Evolutionary conservation across 2,113 vertebrate genomes (phyloP).

Genomic region (Poeciliopsis occidentalis): DNA sequence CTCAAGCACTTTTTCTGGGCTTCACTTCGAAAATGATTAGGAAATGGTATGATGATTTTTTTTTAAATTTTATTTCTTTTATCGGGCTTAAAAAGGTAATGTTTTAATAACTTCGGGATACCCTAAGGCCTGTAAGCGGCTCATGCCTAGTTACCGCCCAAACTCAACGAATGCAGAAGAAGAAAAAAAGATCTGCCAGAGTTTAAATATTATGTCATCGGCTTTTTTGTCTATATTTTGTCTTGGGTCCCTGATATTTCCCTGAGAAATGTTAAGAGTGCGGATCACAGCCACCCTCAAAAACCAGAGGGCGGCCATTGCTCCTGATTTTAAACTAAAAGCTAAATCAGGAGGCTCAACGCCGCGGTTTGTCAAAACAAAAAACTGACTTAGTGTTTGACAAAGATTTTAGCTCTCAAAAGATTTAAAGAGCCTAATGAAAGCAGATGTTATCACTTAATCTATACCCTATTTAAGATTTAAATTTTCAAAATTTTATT

Average conservation of each 20-base stretch:
- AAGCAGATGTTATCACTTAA: conserved; percentile 51
- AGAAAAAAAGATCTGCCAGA: conserved; percentile 41
- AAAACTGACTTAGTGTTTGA: conserved; percentile 67
- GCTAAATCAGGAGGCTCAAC: conserved; percentile 62
- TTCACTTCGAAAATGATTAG: background rate
- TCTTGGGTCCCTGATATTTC: conserved; percentile 35
- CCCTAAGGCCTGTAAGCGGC: background rate
- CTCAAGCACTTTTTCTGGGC: background rate
- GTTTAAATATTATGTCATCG: conserved; percentile 36
- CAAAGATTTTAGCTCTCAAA: conserved; percentile 56
- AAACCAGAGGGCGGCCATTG: conserved; percentile 36
- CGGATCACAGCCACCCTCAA: conserved; percentile 34
- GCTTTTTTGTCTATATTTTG: conserved; percentile 50
- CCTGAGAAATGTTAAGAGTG: conserved; percentile 25
- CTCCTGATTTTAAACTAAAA: conserved; percentile 64
- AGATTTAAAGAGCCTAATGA: conserved; percentile 48
- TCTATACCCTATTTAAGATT: conserved; percentile 72
- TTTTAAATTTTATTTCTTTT: background rate
- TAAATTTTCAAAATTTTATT: conserved; percentile 66
- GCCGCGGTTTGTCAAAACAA: conserved; percentile 70
- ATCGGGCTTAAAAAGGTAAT: background rate
- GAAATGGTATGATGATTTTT: background rate
- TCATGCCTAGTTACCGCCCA: conserved; percentile 26
- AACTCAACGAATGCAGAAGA: conserved; percentile 66
- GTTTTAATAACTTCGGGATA: background rate